These are phyloP conservation scores for Aplidium turbinatum DNA, from an alignment of 23 tunicate species.

Conservation along the genomic window DNA sequence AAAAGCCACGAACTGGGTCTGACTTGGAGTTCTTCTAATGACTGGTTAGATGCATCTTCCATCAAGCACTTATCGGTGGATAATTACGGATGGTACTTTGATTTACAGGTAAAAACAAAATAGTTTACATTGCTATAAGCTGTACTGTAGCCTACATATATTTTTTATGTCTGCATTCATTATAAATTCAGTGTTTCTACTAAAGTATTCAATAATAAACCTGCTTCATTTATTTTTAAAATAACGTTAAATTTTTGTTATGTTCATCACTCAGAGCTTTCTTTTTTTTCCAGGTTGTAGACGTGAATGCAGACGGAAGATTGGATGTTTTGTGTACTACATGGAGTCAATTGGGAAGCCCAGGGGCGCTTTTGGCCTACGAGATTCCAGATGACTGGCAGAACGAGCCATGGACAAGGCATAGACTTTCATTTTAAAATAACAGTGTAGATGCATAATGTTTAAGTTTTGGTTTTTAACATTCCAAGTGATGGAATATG, in stretches of 20 bases:
- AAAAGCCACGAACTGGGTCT: constrained; percentile 61
- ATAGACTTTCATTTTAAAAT: not conserved
- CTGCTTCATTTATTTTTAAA: no score
- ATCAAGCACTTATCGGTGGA: constrained; percentile 69
- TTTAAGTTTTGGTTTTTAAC: not conserved
- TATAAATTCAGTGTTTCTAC: no score
- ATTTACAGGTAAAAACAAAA: constrained; percentile 48
- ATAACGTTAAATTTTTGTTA: no score
- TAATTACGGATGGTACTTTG: constrained; percentile 89
- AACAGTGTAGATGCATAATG: not conserved
- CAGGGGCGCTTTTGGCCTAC: constrained; percentile 81
- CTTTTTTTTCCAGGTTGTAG: constrained; percentile 58
- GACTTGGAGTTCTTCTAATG: constrained; percentile 71
- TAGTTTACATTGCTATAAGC: no score
- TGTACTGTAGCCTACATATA: no score
- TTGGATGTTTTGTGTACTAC: constrained; percentile 83
- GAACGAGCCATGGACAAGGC: constrained; percentile 66
- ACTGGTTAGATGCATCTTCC: constrained; percentile 72
- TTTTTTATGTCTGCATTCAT: no score
- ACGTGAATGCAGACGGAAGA: constrained; percentile 79
- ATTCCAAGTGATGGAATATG: not conserved
- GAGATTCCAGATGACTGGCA: constrained; percentile 95
- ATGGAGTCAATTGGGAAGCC: constrained; percentile 87
- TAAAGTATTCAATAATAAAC: no score
- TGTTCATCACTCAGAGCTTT: not conserved